Evolutionary conservation across 2,888 invertebrate genomes (phyloP), one percentile per base, ranked within the genome.

Genomic region (Drosophila nr. medialis): DNA sequence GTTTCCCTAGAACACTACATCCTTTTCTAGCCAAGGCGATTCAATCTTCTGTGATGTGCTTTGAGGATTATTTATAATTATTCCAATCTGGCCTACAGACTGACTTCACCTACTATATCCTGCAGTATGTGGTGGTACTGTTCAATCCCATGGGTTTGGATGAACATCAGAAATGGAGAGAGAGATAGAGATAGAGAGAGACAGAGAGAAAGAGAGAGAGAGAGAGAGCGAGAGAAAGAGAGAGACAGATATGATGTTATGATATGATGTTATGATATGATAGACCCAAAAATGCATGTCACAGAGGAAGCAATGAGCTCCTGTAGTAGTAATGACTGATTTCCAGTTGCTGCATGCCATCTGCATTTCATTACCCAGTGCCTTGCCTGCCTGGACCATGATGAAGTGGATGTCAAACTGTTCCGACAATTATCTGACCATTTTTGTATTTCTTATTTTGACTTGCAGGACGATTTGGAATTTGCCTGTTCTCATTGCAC

Each of bases 401-500:
- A 11, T 32, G 13, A 34, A 34, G 13, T 13, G 13, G 34, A 34
- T 34, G 13, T 13, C 34, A 34, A 34, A 34, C 30, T 30, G 30
- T 30, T 30, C n/a, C 10, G n/a, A 10, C 10, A 40, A 13, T n/a
- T 18, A 30, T 8, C 13, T 10, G 27, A 24, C 18, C 18, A 29
- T 49, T 18, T 27, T 34, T 34, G n/a, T 30, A 13, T 42, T 21
- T 7, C 6, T 4, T 13, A 4, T 11, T 21, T 49, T 24, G 24
- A 1, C 11, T 59, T 51, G 29, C 62, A 80, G 66, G 7, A 1
- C 27, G 73, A 61, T 27, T 27, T 13, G 7, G 81, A 88, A 18
- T 89, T 89, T 45, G 76, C 77, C 2, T 92, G 92, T 61, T 80
- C 75, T 7, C 83, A 91, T 67, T 92, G 92, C 65, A 72, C 75